Evolutionary conservation across 2,113 vertebrate species (phyloP).

Genomic region (Dendrocopos noguchii): DNA sequence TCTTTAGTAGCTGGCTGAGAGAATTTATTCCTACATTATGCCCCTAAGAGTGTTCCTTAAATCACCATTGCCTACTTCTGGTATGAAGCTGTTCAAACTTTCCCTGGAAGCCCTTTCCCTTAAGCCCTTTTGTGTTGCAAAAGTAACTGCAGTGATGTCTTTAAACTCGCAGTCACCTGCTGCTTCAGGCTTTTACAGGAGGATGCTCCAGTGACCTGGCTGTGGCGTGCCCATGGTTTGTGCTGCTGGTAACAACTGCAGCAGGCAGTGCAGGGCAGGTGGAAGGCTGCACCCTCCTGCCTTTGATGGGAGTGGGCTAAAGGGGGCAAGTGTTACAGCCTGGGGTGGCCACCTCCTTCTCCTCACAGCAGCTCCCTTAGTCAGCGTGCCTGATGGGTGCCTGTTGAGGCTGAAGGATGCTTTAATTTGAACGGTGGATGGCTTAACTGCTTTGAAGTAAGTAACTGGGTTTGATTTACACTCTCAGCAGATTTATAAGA

Average conservation of each 20-base stretch:
- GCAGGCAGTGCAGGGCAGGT: neutral
- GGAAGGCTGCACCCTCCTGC: neutral
- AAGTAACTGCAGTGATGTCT: neutral
- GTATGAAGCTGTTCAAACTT: neutral
- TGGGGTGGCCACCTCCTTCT: neutral
- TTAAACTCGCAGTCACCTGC: neutral
- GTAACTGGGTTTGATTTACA: constrained; percentile 65
- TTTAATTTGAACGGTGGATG: constrained; percentile 66
- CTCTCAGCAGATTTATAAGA: constrained; percentile 48
- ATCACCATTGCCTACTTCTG: neutral
- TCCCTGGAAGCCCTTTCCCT: neutral
- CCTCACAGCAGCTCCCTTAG: neutral
- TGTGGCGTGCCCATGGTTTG: neutral
- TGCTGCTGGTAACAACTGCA: neutral
- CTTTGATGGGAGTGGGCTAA: neutral
- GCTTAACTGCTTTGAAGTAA: constrained; percentile 67
- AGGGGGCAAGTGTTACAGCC: neutral
- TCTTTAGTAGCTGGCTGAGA: neutral
- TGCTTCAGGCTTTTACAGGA: neutral
- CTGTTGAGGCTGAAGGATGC: constrained; percentile 47
- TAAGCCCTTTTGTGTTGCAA: neutral
- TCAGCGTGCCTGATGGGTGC: neutral
- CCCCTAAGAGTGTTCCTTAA: neutral
- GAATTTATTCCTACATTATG: neutral
- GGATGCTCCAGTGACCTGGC: neutral